These are phyloP conservation scores for Hyles vespertilio DNA, from an alignment of 1,140 invertebrate genomes.

Conservation along the genomic window DNA sequence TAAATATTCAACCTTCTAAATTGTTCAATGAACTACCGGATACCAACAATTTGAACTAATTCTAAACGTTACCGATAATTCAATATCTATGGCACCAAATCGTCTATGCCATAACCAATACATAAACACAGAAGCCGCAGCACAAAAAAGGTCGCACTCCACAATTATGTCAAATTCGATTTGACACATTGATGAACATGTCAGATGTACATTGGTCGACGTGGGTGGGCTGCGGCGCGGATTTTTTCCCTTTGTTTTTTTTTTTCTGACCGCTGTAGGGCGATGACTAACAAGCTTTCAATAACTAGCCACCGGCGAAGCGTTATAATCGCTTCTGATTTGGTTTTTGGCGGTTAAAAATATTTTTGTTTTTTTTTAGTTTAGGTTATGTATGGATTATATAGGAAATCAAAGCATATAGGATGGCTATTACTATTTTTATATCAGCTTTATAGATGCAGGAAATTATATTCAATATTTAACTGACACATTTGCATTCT, in stretches of 20 bases:
- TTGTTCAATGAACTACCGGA: too few species aligned
- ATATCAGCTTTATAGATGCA: too few species aligned
- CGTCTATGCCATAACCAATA: not conserved
- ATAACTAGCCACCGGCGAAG: constrained; percentile 60
- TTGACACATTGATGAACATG: constrained; percentile 72
- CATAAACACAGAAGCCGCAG: constrained; percentile 46
- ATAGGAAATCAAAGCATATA: too few species aligned
- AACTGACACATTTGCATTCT: too few species aligned
- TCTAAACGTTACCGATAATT: too few species aligned
- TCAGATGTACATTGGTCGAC: constrained; percentile 58
- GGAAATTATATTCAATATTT: too few species aligned
- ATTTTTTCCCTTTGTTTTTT: constrained; percentile 38
- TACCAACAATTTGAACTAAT: too few species aligned
- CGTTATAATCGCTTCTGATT: constrained; percentile 51
- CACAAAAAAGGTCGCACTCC: constrained; percentile 49
- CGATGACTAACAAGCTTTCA: constrained; percentile 65
- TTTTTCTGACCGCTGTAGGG: constrained; percentile 48
- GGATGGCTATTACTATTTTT: too few species aligned
- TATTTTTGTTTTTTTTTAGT: too few species aligned
- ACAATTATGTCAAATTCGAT: constrained; percentile 69
- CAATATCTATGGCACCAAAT: not conserved
- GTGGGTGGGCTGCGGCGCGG: constrained; percentile 62
- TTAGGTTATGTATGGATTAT: too few species aligned
- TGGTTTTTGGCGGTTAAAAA: constrained; percentile 25
- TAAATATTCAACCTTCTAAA: too few species aligned